Base-by-base conservation (phyloP, 35 echinoderm and acorn worm genomes). In the Apostichopus japonicus region DNA sequence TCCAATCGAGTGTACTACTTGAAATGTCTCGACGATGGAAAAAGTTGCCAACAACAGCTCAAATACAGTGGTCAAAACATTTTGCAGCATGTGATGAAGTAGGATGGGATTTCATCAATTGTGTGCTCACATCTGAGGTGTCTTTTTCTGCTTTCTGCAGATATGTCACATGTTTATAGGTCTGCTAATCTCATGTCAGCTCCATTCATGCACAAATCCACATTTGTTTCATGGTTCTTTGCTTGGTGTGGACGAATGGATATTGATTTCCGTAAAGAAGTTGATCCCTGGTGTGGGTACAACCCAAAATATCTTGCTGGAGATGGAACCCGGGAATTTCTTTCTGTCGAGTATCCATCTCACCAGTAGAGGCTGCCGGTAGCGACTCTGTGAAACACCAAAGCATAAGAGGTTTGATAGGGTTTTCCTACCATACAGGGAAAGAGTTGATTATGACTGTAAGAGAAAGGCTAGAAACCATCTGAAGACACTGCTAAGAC, bases 231-330 rank as follows among this genome's bases (percentile, higher is more conserved):
- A 57, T 86, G 55, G 83, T 86, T 86, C 24, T 86, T 86, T 65
- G 83, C 83, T 5, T 86, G 53, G 83, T 86, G 83, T 86, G 55
- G 8, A 17, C 27, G 53, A 58, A 54, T 56, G 53, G 62, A 65
- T 65, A 65, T 65, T 65, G 62, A 65, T 65, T 65, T 65, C 16
- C 62, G 62, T 65, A 65, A 10, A 59, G 27, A 86, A 23, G 58
- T 86, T n/a, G 83, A 86, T 86, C 83, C 83, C 15, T 86, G 83
- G 55, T 86, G 83, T 65, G 83, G 83, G 54, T 86, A 86, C 58
- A 86, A 11, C 23, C 83, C 83, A 86, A 86, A 86, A 17, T 86
- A 86, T 86, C 52, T 86, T 86, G 17, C 83, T 54, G 53, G 10
- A 8, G 53, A 86, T 57, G 83, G 83, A 56, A 86, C 83, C 83